Base-by-base conservation (phyloP, 2,888 invertebrate species). In the Alcis repandata region DNA sequence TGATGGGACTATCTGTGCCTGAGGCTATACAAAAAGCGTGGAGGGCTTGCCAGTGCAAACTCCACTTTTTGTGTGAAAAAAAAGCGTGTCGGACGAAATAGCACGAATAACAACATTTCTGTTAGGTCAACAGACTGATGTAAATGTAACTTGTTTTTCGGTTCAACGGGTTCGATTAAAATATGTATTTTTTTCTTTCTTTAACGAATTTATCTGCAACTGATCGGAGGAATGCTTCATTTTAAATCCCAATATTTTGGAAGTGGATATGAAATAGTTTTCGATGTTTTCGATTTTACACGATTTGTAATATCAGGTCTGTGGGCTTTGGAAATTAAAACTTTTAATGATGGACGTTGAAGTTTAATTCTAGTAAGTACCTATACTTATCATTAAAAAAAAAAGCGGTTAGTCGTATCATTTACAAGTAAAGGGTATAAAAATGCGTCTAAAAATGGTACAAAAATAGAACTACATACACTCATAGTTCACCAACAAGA, bases 61-160 rank as follows among this genome's bases (percentile, higher is more conserved):
- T 73, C 74, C 67, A 75, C 76, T 79, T 82, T 85, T 82, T 79
- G 70, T 63, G 70, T 63, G 22, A 68, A 73, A 79, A 76, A 80
- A 79, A 63, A 27, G 68, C 72, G 73, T 73, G 74, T 67, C 69
- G 73, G 69, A 62, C 72, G 74, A 80, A 84, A 83, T 75, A 74
- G 70, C 73, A 71, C 61, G 74, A 75, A 83, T 79, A 82, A 79
- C 77, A 78, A 75, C 73, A 77, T 60, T 62, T 63, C 38, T 38
- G 67, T 38, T 69, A 65, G 46, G 67, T 53, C 74, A 76, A 73
- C 79, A 76, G 74, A 73, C 79, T 75, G 74, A 73, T 63, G 67
- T 67, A 67, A 62, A 60, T 66, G 58, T 67, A 40, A 60, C 59
- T 41, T 43, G 52, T 57, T 52, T 56, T 52, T 38, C 38, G 48